A percentile compares a stretch with the other conserved stretches of the same genome.
Conservation (phyloP, 2,113 vertebrate genomes). For the Hassar affinis region DNA sequence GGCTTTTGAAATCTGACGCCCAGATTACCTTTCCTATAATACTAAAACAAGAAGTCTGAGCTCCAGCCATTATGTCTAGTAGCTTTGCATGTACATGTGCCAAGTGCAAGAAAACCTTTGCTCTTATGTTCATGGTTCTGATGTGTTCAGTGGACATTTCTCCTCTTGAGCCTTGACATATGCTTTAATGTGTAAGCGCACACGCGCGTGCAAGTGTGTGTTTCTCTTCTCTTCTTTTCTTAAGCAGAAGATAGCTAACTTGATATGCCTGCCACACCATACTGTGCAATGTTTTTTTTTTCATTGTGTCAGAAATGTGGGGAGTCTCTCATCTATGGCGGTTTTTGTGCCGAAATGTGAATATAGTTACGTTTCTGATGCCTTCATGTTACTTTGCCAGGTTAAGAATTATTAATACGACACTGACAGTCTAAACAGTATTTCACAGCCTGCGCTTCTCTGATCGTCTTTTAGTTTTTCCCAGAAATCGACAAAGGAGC, state of each 20-base stretch:
- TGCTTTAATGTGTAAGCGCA: slow-evolving; percentile 24
- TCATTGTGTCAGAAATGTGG: slow-evolving; percentile 33
- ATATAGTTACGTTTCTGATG: slow-evolving; percentile 19
- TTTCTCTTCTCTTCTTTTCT: slow-evolving; percentile 18
- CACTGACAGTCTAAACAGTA: slow-evolving; percentile 18
- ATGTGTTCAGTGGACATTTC: slow-evolving; percentile 45
- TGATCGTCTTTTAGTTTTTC: neutral
- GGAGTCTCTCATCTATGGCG: slow-evolving; percentile 35
- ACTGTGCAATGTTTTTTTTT: slow-evolving; percentile 33
- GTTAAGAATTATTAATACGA: slow-evolving; percentile 10
- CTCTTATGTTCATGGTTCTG: slow-evolving; percentile 48
- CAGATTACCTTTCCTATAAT: slow-evolving; percentile 36
- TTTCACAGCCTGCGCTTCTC: slow-evolving; percentile 10
- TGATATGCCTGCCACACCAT: slow-evolving; percentile 15
- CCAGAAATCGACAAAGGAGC: neutral
- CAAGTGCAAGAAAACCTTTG: slow-evolving; percentile 67
- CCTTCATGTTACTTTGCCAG: slow-evolving; percentile 20
- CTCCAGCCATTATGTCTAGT: slow-evolving; percentile 68
- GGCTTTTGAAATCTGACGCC: slow-evolving; percentile 67
- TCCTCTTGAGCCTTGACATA: slow-evolving; percentile 43
- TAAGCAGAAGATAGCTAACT: slow-evolving; percentile 28
- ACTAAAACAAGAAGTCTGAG: slow-evolving; percentile 40
- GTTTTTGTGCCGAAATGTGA: slow-evolving; percentile 42
- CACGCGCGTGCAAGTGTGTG: neutral
- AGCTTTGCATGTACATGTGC: slow-evolving; percentile 96